Evolutionary conservation across 2,888 invertebrate genomes (phyloP).

Genomic region (Margaritifera margaritifera): DNA sequence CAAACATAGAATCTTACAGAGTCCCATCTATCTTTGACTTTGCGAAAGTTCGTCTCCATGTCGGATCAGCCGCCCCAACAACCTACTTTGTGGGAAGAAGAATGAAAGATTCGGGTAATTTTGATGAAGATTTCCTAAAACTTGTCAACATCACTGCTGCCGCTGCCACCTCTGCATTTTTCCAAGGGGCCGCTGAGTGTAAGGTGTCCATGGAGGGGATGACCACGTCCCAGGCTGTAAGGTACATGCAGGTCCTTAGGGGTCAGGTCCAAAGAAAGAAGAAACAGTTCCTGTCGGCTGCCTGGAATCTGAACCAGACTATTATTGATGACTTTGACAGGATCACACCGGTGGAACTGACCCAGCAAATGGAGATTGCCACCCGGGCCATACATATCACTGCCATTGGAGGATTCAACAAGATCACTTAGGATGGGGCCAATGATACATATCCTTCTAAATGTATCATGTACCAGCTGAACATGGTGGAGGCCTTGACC

Average conservation of each 20-base stretch:
- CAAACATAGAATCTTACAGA: constrained; percentile 48
- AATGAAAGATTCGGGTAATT: too few relatives aligned
- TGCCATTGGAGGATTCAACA: constrained; percentile 42
- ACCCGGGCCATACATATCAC: constrained; percentile 45
- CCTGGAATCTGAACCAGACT: too few relatives aligned
- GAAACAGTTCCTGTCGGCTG: too few relatives aligned
- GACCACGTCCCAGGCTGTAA: constrained; percentile 44
- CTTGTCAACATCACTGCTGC: too few relatives aligned
- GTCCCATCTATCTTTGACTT: too few relatives aligned
- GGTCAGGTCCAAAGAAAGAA: too few relatives aligned
- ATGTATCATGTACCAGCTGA: constrained; percentile 55
- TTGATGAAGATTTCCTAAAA: too few relatives aligned
- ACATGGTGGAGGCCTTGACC: constrained; percentile 43
- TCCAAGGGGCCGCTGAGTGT: constrained; percentile 49
- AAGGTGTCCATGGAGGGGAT: constrained; percentile 50
- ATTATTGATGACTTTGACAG: too few relatives aligned
- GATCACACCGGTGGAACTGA: constrained; percentile 4
- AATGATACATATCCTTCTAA: constrained; percentile 52
- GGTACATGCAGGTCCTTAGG: too few relatives aligned
- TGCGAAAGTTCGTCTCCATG: too few relatives aligned
- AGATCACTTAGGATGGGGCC: constrained; percentile 53
- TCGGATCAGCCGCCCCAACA: constrained; percentile 42
- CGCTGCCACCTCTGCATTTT: constrained; percentile 44
- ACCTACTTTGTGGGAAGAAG: constrained; percentile 52
- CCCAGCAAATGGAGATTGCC: constrained; percentile 35